Conservation (phyloP, 2,113 vertebrate genomes). For the Mesitornis unicolor region DNA sequence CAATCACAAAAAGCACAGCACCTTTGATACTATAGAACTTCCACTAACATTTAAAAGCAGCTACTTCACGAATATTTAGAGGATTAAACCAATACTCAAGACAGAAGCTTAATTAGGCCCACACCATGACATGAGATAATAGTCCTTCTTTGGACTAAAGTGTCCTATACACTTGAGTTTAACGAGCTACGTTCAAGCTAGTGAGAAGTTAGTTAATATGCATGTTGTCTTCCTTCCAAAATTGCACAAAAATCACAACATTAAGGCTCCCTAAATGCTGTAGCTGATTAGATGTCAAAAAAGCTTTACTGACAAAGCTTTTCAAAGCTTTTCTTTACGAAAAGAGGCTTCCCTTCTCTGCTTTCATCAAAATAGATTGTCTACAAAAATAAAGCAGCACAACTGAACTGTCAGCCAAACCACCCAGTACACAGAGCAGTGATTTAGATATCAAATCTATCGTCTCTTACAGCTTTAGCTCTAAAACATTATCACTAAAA, state of each 20-base stretch:
- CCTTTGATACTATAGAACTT: background rate
- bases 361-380: background rate
- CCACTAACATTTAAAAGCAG: background rate
- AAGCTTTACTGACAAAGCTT: background rate
- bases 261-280: background rate
- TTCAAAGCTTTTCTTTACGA: background rate
- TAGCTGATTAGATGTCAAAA: background rate
- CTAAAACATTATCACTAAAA: background rate
- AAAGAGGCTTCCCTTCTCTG: background rate
- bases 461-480: background rate
- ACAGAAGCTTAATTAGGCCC: background rate
- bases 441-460: background rate
- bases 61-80: background rate
- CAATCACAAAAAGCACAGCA: rapidly evolving
- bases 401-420: background rate
- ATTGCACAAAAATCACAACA: background rate
- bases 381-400: background rate
- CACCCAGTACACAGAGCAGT: too few species aligned
- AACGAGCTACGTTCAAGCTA: background rate
- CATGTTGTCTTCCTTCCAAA: background rate
- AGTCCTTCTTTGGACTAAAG: background rate
- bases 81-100: background rate
- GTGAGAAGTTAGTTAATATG: background rate
- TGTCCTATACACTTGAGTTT: background rate
- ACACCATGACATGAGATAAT: background rate